Evolutionary conservation across 64 coral and sea anemone genomes (phyloP).

Genomic region (Actinia tenebrosa): DNA sequence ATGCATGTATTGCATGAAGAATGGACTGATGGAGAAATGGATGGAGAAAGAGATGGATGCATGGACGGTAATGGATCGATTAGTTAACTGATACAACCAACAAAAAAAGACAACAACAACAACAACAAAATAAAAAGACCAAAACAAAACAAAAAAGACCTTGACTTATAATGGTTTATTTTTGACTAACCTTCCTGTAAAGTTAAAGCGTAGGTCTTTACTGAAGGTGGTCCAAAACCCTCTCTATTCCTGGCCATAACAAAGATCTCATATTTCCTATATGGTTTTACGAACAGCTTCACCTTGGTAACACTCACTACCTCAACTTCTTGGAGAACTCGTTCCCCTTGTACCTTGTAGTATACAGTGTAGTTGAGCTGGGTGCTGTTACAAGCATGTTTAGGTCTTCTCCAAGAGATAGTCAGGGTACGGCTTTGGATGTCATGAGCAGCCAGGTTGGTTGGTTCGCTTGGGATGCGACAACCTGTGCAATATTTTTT

Average conservation of each 20-base stretch:
- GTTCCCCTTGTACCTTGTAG: neutral
- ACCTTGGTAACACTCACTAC: neutral
- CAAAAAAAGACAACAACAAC: too few species aligned
- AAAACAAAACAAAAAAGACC: too few species aligned
- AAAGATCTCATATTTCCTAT: neutral
- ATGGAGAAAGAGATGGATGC: too few species aligned
- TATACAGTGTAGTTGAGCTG: neutral
- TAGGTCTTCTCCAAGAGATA: neutral
- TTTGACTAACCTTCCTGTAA: neutral
- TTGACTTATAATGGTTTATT: too few species aligned
- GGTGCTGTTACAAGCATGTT: neutral
- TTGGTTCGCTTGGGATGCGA: neutral
- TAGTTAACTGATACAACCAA: too few species aligned
- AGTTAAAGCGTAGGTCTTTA: neutral
- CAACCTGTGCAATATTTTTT: neutral
- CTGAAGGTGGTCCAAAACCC: neutral
- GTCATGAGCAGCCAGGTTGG: neutral
- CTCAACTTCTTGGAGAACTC: neutral
- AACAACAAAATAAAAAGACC: too few species aligned
- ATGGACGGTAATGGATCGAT: too few species aligned
- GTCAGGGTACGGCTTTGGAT: neutral
- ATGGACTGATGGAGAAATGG: too few species aligned
- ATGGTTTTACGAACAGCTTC: neutral
- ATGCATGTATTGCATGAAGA: too few species aligned
- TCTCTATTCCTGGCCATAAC: neutral